Percentiles rank a stretch among this genome's conserved stretches.
Conservation (phyloP, 2,888 invertebrate species). For the Lutraria lutraria region DNA sequence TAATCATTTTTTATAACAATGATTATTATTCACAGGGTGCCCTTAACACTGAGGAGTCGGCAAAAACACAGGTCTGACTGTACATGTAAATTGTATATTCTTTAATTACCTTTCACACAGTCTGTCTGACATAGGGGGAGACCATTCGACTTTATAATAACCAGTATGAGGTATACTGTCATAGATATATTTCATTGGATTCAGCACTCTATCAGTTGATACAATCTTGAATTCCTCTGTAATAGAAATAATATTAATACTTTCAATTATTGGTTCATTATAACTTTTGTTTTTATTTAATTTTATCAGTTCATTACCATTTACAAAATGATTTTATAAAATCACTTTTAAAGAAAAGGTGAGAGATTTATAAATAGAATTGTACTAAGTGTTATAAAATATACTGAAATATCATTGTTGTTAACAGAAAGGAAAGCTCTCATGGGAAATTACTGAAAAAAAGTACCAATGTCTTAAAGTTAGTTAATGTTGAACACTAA, state of each 20-base stretch:
- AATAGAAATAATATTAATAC: constrained; percentile 21
- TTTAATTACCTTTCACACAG: neutral
- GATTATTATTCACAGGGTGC: too few relatives aligned
- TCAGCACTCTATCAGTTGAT: constrained; percentile 64
- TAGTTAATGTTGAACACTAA: too few relatives aligned
- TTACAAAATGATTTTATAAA: neutral
- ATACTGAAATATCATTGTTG: too few relatives aligned
- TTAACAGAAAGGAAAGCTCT: too few relatives aligned
- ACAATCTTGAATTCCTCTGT: constrained; percentile 60
- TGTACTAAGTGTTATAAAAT: too few relatives aligned
- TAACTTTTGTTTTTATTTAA: neutral
- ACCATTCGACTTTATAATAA: constrained; percentile 64
- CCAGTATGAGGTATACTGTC: constrained; percentile 46
- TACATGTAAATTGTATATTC: too few relatives aligned
- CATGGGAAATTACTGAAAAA: too few relatives aligned
- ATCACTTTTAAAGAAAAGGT: neutral
- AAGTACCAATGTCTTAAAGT: too few relatives aligned
- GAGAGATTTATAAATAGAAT: neutral
- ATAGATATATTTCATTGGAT: constrained; percentile 59
- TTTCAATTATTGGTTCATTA: neutral
- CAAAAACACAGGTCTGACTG: too few relatives aligned
- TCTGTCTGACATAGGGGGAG: constrained; percentile 61
- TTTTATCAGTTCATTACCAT: neutral
- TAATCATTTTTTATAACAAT: too few relatives aligned
- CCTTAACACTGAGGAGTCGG: too few relatives aligned